Conservation (phyloP, 2,888 invertebrate species). For the Drosophila tripunctata region DNA sequence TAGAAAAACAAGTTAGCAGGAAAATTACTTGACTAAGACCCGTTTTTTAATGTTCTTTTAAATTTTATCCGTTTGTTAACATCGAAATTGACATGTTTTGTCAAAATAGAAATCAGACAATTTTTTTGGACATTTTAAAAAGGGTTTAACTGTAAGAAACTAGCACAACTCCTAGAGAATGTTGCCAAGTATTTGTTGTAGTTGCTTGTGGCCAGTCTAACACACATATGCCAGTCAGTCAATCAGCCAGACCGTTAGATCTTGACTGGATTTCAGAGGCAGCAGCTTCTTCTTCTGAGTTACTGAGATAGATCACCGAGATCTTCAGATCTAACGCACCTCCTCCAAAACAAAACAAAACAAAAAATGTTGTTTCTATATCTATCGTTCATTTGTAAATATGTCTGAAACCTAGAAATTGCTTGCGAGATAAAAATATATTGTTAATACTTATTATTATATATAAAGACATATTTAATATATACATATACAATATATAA, state of each 20-base stretch:
- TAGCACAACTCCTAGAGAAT: neutral
- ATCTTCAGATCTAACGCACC: conserved; percentile 29
- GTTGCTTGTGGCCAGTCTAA: conserved; percentile 46
- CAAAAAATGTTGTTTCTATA: conserved; percentile 63
- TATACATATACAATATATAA: conserved; percentile 23
- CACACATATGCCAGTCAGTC: conserved; percentile 10
- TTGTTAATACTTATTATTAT: conserved; percentile 70
- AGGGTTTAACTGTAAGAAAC: no score
- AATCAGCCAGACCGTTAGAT: conserved; percentile 17
- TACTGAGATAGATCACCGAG: conserved; percentile 2
- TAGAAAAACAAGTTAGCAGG: no score
- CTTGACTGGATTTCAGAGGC: conserved; percentile 19
- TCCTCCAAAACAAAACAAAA: no score
- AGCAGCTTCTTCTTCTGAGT: conserved; percentile 13
- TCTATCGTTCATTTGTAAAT: conserved; percentile 73
- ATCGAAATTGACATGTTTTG: no score
- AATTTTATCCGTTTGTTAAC: no score
- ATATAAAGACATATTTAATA: conserved; percentile 29
- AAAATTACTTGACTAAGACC: no score
- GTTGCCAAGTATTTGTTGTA: conserved; percentile 32
- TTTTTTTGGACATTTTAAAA: no score
- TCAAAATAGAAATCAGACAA: no score
- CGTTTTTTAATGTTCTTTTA: no score
- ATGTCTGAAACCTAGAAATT: conserved; percentile 60
- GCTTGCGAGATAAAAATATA: conserved; percentile 61